phyloP scores from a whole-genome alignment of 2,888 invertebrate species.

The Cantharis lateralis region DNA sequence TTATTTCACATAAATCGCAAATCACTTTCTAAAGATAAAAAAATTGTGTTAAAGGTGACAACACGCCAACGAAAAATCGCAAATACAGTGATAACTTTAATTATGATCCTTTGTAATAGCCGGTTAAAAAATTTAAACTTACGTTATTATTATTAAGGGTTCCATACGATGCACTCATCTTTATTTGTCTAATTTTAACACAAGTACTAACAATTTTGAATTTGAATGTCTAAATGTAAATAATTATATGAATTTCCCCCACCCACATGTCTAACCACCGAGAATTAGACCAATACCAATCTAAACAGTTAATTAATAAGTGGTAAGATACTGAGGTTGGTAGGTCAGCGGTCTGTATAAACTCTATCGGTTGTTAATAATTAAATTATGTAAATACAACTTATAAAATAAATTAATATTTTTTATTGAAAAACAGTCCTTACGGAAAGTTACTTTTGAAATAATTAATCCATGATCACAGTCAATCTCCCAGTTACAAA shows the following conservation, averaged over 20 bases:
- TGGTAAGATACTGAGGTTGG: slow-evolving; percentile 9
- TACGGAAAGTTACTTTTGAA: neutral
- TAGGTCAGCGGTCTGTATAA: slow-evolving; percentile 4
- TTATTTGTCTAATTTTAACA: neutral
- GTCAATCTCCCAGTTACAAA: no score
- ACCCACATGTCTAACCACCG: neutral
- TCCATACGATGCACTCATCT: neutral
- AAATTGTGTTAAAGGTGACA: neutral
- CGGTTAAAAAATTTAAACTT: neutral
- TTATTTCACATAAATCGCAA: neutral
- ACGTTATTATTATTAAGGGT: neutral
- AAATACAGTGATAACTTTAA: neutral
- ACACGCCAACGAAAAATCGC: neutral
- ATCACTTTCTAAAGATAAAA: neutral
- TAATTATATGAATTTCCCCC: neutral
- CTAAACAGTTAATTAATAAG: neutral
- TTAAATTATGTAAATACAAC: neutral
- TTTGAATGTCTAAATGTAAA: neutral
- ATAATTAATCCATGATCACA: no score
- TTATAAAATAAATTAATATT: neutral
- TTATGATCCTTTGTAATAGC: neutral
- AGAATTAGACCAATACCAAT: slow-evolving; percentile 19
- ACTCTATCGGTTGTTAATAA: neutral
- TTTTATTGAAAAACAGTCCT: neutral
- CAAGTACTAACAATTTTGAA: neutral